phyloP scores from a whole-genome alignment of 2,113 vertebrate genomes.

The Abramis brama region DNA sequence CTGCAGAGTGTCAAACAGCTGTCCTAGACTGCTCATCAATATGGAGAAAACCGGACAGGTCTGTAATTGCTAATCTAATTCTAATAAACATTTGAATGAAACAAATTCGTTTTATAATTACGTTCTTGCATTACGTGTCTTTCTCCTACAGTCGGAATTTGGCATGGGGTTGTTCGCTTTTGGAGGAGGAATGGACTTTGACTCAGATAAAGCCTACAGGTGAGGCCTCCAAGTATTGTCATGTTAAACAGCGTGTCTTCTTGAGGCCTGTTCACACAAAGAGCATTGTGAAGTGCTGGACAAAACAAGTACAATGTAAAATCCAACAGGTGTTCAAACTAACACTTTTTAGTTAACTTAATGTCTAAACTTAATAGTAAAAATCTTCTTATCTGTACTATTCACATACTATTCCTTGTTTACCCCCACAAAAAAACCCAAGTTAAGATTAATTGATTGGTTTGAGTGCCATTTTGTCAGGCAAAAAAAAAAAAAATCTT shows the following conservation, averaged over 20 bases:
- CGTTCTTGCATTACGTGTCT: neutral
- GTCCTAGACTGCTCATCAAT: slow-evolving; percentile 90
- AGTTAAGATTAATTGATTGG: too few relatives aligned
- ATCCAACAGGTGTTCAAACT: too few relatives aligned
- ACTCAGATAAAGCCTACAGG: slow-evolving; percentile 94
- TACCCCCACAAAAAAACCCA: too few relatives aligned
- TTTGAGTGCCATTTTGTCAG: too few relatives aligned
- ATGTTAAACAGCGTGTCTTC: neutral
- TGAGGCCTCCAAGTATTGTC: slow-evolving; percentile 51
- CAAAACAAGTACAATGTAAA: neutral
- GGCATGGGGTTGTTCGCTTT: slow-evolving; percentile 84
- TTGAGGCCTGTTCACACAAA: neutral
- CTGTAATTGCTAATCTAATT: neutral
- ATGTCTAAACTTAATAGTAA: too few relatives aligned
- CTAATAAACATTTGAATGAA: neutral
- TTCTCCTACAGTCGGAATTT: slow-evolving; percentile 76
- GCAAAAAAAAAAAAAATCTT: too few relatives aligned
- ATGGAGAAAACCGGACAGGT: slow-evolving; percentile 91
- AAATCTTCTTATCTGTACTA: too few relatives aligned
- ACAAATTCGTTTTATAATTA: neutral
- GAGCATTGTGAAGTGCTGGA: neutral
- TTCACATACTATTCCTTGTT: too few relatives aligned
- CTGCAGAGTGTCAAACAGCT: slow-evolving; percentile 81
- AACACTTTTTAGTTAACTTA: too few relatives aligned
- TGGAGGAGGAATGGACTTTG: slow-evolving; percentile 89